Percentiles rank a stretch among this genome's conserved stretches.
These are phyloP conservation scores for Vicugna pacos DNA, from an alignment of 2,113 vertebrate genomes.

Conservation along the genomic window DNA sequence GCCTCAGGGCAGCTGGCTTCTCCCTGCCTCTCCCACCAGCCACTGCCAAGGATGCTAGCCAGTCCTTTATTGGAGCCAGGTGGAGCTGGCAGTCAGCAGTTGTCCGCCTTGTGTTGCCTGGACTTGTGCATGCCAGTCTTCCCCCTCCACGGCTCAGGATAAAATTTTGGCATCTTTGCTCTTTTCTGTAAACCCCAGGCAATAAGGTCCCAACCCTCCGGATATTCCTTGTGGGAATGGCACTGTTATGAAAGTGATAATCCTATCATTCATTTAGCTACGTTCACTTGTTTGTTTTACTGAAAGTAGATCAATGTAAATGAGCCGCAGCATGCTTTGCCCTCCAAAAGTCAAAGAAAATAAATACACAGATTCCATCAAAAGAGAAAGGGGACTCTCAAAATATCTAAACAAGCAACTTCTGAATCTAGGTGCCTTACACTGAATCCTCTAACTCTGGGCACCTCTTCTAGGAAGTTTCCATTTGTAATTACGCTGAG, in stretches of 20 bases:
- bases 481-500: conserved; percentile 73
- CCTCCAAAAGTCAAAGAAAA: conserved; percentile 64
- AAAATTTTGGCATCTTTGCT: conserved; percentile 71
- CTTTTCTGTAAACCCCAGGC: conserved; percentile 54
- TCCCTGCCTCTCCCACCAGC: conserved; percentile 59
- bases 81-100: conserved; percentile 78
- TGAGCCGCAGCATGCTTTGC: neutral
- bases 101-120: conserved; percentile 72
- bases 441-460: neutral
- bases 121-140: conserved; percentile 73
- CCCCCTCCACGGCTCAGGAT: conserved; percentile 41
- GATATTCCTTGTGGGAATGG: conserved; percentile 40
- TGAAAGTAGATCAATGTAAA: conserved; percentile 47
- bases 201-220: neutral
- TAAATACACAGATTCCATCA: neutral
- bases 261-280: conserved; percentile 29
- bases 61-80: conserved; percentile 79
- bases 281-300: conserved; percentile 19
- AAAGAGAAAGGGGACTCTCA: neutral
- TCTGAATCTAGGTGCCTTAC: conserved; percentile 20
- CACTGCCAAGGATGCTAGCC: conserved; percentile 77
- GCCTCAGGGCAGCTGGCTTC: conserved; percentile 78
- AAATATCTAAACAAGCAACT: neutral
- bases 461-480: conserved; percentile 34
- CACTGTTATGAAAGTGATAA: conserved; percentile 18